Base-by-base conservation (phyloP, 2,113 vertebrate species). In the Macquaria ambigua region DNA sequence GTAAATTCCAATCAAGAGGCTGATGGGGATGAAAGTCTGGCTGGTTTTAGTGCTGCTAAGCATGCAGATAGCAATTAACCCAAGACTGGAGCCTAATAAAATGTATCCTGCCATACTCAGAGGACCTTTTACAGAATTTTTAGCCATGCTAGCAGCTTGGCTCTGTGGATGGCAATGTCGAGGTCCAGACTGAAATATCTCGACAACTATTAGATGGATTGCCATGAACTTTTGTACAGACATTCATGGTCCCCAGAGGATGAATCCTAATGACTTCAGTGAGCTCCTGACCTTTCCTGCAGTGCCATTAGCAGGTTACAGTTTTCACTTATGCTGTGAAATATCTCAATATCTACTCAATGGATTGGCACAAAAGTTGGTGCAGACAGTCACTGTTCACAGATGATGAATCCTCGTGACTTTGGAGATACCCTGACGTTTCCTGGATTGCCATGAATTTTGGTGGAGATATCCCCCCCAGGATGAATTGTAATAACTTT, bases 1-100 rank as follows among this genome's bases (percentile, higher is more conserved):
- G 70, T 82, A 79, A 85, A 82, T 48, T 71, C 61, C 53, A 70
- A 73, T 37, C 34, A 88, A 20, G 61, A 50, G 21, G 46, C 53
- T 72, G 37, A 34, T 10, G 2, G 23, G 25, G 61, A 41, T 55
- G 58, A 53, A 70, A 23, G 20, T 62, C 46, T 76, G 72, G 31
- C 21, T 31, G 50, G 53, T 43, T 87, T 76, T 62, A 59, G 73
- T 1, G 8, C 31, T 72, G 61, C 11, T 31, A 6, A 59, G 20
- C 63, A 63, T 31, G 48, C 23, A 71, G 52, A 64, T 28, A 21
- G 53, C 3, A 73, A 79, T 82, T 61, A 34, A 82, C 37, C 12
- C 10, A 6, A 59, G 8, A 67, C 23, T 46, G 1, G 20, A 46
- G 56, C 28, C 46, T 67, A n/a, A 72, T 59, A 23, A 74, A 15